These are phyloP conservation scores for Homarus americanus DNA, from an alignment of 1,140 invertebrate genomes.

Conservation along the genomic window DNA sequence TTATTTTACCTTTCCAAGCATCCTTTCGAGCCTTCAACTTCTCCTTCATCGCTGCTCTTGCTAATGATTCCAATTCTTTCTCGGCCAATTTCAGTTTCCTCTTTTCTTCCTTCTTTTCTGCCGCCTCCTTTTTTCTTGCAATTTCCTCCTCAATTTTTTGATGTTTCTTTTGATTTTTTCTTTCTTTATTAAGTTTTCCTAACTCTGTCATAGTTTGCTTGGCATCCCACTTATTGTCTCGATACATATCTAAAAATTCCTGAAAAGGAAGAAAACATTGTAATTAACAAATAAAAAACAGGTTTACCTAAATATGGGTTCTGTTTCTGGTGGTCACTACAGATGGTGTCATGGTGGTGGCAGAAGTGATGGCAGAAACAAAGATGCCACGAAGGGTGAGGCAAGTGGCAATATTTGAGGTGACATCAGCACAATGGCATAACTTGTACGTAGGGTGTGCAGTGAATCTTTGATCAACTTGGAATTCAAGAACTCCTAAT, in stretches of 20 bases:
- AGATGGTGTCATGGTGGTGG: too few species aligned
- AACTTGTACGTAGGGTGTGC: too few species aligned
- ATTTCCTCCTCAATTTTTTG: slow-evolving; percentile 26
- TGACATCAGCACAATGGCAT: too few species aligned
- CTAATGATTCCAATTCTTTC: slow-evolving; percentile 27
- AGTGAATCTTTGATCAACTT: too few species aligned
- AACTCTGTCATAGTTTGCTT: slow-evolving; percentile 44
- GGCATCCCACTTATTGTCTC: slow-evolving; percentile 44
- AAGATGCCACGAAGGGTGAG: too few species aligned
- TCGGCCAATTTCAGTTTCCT: slow-evolving; percentile 36
- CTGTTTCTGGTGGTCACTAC: too few species aligned
- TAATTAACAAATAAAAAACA: neutral
- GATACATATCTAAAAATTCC: slow-evolving; percentile 48
- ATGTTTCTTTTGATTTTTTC: neutral
- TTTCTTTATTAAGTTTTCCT: slow-evolving; percentile 11
- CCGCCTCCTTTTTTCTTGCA: slow-evolving; percentile 10
- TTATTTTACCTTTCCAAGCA: slow-evolving; percentile 43
- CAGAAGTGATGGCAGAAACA: too few species aligned
- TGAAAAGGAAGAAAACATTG: slow-evolving; percentile 4
- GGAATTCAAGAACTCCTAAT: too few species aligned
- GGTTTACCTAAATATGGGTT: neutral
- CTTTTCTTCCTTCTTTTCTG: slow-evolving; percentile 31
- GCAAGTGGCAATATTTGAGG: too few species aligned
- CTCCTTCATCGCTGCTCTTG: slow-evolving; percentile 26
- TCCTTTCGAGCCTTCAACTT: slow-evolving; percentile 44